phyloP scores from a whole-genome alignment of 2,113 vertebrate genomes.

The Bujurquina vittata region DNA sequence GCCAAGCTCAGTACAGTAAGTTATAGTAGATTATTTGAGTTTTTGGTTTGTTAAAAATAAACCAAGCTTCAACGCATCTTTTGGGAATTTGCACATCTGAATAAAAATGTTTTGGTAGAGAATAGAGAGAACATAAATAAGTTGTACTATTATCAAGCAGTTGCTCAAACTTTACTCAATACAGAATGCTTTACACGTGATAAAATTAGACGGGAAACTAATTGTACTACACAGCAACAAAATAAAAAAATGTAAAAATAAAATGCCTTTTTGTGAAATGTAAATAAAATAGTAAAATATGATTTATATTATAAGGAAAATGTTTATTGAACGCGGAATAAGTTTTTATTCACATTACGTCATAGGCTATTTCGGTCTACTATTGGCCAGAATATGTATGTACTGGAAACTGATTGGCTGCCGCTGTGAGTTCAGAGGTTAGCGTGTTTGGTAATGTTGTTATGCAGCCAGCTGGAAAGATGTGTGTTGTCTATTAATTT shows the following conservation, averaged over 20 bases:
- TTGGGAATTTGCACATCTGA: too few relatives aligned
- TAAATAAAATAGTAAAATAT: too few relatives aligned
- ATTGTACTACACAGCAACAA: neutral
- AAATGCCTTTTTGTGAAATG: neutral
- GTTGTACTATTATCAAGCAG: neutral
- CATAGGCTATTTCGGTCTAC: neutral
- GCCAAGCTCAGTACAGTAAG: too few relatives aligned
- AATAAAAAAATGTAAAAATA: neutral
- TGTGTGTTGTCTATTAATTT: neutral
- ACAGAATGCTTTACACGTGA: neutral
- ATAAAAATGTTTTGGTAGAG: neutral
- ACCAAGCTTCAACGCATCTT: too few relatives aligned
- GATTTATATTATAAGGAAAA: neutral
- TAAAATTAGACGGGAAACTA: too few relatives aligned
- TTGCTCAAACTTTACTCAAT: neutral
- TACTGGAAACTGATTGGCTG: conserved; percentile 50
- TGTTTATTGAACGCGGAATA: neutral
- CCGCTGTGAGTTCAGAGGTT: conserved; percentile 20
- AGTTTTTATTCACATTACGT: neutral
- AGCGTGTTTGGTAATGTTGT: conserved; percentile 42
- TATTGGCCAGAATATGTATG: conserved; percentile 50
- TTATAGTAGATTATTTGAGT: too few relatives aligned
- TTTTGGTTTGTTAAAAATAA: too few relatives aligned
- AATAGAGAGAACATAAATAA: neutral
- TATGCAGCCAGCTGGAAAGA: neutral